Conservation (phyloP, 37 sponge, comb jelly and placozoan species). For the Lycopodina hypogea region DNA sequence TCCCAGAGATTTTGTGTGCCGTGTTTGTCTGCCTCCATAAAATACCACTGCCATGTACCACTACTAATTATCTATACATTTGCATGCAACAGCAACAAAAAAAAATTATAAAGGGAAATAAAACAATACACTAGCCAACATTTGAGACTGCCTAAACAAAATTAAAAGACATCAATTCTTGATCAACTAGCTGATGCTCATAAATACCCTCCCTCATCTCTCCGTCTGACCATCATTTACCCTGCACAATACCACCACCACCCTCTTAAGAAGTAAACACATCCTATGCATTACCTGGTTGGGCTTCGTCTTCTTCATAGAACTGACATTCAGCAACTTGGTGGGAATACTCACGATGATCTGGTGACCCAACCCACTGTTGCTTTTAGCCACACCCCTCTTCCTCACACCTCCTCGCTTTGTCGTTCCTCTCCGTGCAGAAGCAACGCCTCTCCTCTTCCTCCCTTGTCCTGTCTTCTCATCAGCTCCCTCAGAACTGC, state of each 20-base stretch:
- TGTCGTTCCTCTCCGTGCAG: constrained; percentile 3
- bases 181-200: too few species aligned
- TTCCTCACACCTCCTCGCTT: constrained; percentile 31
- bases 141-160: too few species aligned
- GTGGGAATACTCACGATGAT: constrained; percentile 22
- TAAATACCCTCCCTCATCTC: too few species aligned
- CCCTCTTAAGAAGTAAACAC: neutral
- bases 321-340: neutral
- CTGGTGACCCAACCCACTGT: neutral
- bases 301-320: constrained; percentile 24
- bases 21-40: too few species aligned
- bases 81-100: too few species aligned
- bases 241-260: neutral
- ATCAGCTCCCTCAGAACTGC: constrained; percentile 4
- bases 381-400: constrained; percentile 13
- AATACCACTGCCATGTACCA: too few species aligned
- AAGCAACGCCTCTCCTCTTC: neutral
- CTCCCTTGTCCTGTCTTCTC: constrained; percentile 1
- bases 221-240: neutral
- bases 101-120: too few species aligned
- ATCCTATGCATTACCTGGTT: neutral
- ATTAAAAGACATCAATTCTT: too few species aligned
- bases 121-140: too few species aligned
- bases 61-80: too few species aligned
- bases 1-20: too few species aligned